Conservation (phyloP, 2,888 invertebrate species). For the Carcina quercana region DNA sequence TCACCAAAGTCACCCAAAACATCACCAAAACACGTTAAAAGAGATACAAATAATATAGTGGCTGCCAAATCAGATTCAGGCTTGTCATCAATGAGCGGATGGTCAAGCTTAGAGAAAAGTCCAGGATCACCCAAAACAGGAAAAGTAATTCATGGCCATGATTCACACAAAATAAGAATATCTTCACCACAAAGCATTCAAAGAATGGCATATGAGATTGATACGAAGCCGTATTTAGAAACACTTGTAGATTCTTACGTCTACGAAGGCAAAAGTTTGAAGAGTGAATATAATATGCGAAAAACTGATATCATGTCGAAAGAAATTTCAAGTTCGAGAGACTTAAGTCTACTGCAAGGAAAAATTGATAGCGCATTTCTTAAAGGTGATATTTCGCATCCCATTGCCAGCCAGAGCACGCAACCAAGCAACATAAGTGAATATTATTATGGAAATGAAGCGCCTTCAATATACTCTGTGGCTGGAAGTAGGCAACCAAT, state of each 20-base stretch:
- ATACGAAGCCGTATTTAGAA: constrained; percentile 68
- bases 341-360: constrained; percentile 44
- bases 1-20: constrained; percentile 83
- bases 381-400: constrained; percentile 42
- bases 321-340: constrained; percentile 41
- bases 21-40: constrained; percentile 80
- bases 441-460: constrained; percentile 67
- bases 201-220: constrained; percentile 51
- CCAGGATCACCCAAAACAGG: constrained; percentile 85
- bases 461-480: constrained; percentile 83
- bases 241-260: constrained; percentile 72
- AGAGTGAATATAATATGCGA: constrained; percentile 44
- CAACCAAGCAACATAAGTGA: constrained; percentile 52
- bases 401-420: constrained; percentile 36
- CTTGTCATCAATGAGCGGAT: constrained; percentile 89
- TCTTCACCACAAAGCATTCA: constrained; percentile 55
- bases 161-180: constrained; percentile 55
- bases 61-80: constrained; percentile 91
- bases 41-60: constrained; percentile 76
- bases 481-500: constrained; percentile 82
- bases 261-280: constrained; percentile 43
- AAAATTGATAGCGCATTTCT: constrained; percentile 42
- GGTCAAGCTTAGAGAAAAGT: constrained; percentile 90
- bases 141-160: constrained; percentile 51
- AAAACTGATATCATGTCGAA: constrained; percentile 37